phyloP scores from a whole-genome alignment of 2,797 vertebrate genomes.

The Chiloscyllium punctatum region DNA sequence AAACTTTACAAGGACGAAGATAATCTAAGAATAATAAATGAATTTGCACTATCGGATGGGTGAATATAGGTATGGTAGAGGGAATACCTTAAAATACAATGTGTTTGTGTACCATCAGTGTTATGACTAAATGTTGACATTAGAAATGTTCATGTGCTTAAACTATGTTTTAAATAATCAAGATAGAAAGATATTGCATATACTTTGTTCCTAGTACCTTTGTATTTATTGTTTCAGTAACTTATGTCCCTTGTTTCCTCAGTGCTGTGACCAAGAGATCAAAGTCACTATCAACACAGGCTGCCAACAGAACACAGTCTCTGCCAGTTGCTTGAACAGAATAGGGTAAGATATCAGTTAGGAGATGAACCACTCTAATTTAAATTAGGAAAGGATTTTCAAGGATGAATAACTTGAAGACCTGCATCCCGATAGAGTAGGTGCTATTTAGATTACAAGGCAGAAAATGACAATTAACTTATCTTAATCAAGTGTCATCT shows the following conservation, averaged over 20 bases:
- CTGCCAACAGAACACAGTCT: constrained; percentile 76
- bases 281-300: constrained; percentile 77
- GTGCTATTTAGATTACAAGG: background rate
- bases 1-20: background rate
- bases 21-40: background rate
- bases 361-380: background rate
- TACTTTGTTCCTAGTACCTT: background rate
- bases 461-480: background rate
- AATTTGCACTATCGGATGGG: background rate
- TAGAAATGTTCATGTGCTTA: background rate
- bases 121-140: background rate
- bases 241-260: constrained; percentile 40
- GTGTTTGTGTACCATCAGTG: background rate
- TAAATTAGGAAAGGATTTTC: background rate
- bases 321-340: constrained; percentile 71
- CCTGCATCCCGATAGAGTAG: background rate
- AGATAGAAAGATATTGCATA: background rate
- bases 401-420: background rate
- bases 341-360: constrained; percentile 65
- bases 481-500: background rate
- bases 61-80: background rate
- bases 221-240: background rate
- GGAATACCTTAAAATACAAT: background rate
- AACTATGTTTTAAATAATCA: background rate
- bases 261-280: constrained; percentile 74